Conservation (phyloP, 2,888 invertebrate genomes). For the Nemotelus pantherinus region DNA sequence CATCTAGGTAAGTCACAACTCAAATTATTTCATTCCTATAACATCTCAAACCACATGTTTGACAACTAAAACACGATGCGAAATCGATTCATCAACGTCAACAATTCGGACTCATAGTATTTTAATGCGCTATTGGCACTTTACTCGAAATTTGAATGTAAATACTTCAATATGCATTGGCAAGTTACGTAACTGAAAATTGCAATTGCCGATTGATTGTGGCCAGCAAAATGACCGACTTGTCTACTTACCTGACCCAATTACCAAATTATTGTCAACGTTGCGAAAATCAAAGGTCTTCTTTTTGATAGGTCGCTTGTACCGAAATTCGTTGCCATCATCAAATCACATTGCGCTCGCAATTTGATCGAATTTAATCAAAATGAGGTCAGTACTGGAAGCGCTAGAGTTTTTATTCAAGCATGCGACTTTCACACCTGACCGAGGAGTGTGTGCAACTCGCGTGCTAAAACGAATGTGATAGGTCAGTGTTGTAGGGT, state of each 20-base stretch:
- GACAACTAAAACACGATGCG: not conserved
- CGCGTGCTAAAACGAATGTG: too few species aligned
- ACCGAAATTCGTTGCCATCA: too few species aligned
- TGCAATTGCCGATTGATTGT: not conserved
- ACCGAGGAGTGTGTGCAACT: too few species aligned
- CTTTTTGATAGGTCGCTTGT: too few species aligned
- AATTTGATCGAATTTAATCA: too few species aligned
- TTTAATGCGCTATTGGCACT: constrained; percentile 21
- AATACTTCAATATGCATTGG: not conserved
- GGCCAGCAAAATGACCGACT: constrained; percentile 17
- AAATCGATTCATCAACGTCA: not conserved
- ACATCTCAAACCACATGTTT: not conserved
- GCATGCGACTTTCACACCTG: too few species aligned
- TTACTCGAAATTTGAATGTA: not conserved
- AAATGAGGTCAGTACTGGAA: too few species aligned
- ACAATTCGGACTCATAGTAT: not conserved
- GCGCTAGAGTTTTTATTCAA: too few species aligned
- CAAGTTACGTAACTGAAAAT: constrained; percentile 21
- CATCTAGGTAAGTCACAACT: constrained; percentile 46
- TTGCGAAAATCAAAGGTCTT: constrained; percentile 1
- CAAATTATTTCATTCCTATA: constrained; percentile 3
- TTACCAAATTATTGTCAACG: not conserved
- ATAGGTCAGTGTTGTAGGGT: too few species aligned
- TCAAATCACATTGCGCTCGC: too few species aligned
- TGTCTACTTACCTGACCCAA: constrained; percentile 30